Base-by-base conservation (phyloP, 2,888 invertebrate genomes). In the Lepidonotus clava region DNA sequence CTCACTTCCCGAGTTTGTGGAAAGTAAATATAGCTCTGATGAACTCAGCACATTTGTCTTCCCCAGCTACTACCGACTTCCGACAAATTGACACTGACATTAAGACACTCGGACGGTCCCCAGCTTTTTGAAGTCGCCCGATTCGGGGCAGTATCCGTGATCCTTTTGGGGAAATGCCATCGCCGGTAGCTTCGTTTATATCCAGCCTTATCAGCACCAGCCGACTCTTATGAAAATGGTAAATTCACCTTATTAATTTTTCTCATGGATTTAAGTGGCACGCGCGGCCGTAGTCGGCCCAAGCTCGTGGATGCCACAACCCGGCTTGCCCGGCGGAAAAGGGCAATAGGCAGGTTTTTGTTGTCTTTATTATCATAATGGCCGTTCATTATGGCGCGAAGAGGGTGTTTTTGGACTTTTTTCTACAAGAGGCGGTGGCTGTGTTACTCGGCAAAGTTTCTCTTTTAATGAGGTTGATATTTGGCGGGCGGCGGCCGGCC, bases 191-290 rank as follows among this genome's bases (percentile, higher is more conserved):
- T 76, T 76, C 76, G 38, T 76, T 76, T 76, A 76, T 76, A 21
- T 76, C 76, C 76, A 34, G 76, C 38, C 76, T 21, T 76, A 76
- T 76, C 76, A 28, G 40, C 76, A 40, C 76, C 76, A 76, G 40
- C 40, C 76, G 38, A 34, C 76, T 76, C 76, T 76, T 76, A 76
- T 76, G 38, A 76, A 76, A 76, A 76, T 76, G 76, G 76, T 76
- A 76, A 76, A 76, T 76, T 76, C 76, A 76, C 76, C 76, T 76
- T 76, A 76, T 76, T 76, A 76, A 76, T 76, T 76, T 76, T 76
- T 76, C 76, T 76, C 36, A 6, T 36, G 40, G 76, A 76, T 76
- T 76, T 76, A 76, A 76, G 38, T 76, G 76, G 76, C 76, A 76
- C 76, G 76, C 76, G 40, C 76, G 40, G 36, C 76, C n/a, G 76